phyloP scores from a whole-genome alignment of 2,113 vertebrate species.

The human (Homo sapiens) region GRCh38 chr11:100043501-100044000 shows the following conservation, averaged over 20 bases:
- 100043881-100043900: neutral
- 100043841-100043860: neutral
- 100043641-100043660: neutral
- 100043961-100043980: no score
- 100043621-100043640: neutral
- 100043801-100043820: neutral
- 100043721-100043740: neutral
- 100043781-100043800: neutral
- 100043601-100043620: neutral
- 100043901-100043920: no score
- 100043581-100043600: neutral
- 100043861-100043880: neutral
- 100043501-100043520: neutral
- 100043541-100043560: neutral
- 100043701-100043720: neutral
- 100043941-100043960: no score
- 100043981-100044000: no score
- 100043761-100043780: neutral
- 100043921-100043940: no score
- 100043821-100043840: neutral
- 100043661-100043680: neutral
- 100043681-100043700: neutral
- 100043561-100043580: accelerated
- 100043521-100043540: neutral
- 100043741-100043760: neutral